Evolutionary conservation across 2,797 vertebrate genomes (phyloP).

Genomic region (Poecile montanus): DNA sequence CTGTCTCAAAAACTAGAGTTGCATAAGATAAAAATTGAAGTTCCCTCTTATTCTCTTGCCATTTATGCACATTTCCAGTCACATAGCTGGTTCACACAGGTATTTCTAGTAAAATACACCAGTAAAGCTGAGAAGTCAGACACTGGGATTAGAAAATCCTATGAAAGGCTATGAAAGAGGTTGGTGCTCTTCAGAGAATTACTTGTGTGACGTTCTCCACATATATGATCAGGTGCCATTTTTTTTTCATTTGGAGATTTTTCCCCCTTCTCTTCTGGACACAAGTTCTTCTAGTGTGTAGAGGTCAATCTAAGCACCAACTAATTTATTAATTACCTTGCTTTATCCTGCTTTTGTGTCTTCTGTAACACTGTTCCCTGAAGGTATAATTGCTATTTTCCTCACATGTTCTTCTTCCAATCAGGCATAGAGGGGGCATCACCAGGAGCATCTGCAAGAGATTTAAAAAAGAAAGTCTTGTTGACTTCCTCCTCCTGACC

Average conservation of each 20-base stretch:
- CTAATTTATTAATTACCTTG: neutral
- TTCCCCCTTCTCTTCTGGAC: neutral
- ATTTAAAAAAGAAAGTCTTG: neutral
- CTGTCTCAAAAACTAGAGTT: neutral
- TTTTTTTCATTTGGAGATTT: neutral
- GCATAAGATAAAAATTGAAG: neutral
- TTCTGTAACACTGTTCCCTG: neutral
- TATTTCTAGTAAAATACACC: neutral
- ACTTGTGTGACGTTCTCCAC: neutral
- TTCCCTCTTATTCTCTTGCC: neutral
- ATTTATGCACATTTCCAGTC: neutral
- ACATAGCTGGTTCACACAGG: neutral
- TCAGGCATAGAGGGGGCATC: neutral
- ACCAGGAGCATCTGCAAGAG: neutral
- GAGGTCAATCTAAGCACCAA: neutral
- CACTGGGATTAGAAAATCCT: neutral
- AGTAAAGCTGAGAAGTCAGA: neutral
- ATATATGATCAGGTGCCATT: neutral
- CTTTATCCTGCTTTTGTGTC: neutral
- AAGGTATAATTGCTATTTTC: neutral
- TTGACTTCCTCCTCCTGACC: neutral
- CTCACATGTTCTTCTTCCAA: neutral
- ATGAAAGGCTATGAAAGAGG: neutral
- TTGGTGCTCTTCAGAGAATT: neutral
- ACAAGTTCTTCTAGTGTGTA: neutral